Evolutionary conservation across 2,113 vertebrate species (phyloP), one percentile per base, ranked within the genome.

Genomic region (Notothenia coriiceps): DNA sequence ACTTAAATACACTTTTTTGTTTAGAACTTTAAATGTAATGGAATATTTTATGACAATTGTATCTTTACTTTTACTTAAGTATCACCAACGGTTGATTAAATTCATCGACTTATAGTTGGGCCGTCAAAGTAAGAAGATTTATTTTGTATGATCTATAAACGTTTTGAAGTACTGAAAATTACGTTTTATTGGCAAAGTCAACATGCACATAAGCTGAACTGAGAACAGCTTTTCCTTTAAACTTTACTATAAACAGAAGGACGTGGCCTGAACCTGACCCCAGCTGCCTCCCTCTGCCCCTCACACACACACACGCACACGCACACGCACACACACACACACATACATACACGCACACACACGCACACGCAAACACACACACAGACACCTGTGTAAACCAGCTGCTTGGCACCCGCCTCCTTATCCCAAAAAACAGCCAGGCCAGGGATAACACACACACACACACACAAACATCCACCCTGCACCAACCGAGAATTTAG

Each of bases 221-320:
- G 66, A 77, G 49, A 64, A 76, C 56, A 83, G 51, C 63, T 81
- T 86, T 66, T 29, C 59, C 68, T 84, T 77, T 43, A 68, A 63
- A 77, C 35, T 40, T 40, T 40, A 40, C 35, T 40, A 6, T 40
- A 40, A 77, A 87, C 72, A 74, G 60, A 82, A 65, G 82, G 73
- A 85, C 79, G 57, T 84, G 86, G 79, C 86, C 88, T 86, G 69
- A 89, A 81, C 78, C 57, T 89, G 67, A 89, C 86, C 89, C 56
- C 56, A n/a, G 52, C 82, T 69, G 47, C 61, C 70, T 80, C 29
- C 9, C 60, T 56, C 49, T 40, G 51, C 35, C 29, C 56, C 50
- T 73, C 40, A 69, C 63, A 73, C n/a, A 13, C 61, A 50, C 62
- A 12, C 17, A 47, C 52, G 3, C 57, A 35, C 61, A 9, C 59